Percentiles rank a stretch among this genome's conserved stretches.
These are phyloP conservation scores for Camponotus fellah DNA, from an alignment of 2,888 invertebrate genomes.

Conservation along the genomic window DNA sequence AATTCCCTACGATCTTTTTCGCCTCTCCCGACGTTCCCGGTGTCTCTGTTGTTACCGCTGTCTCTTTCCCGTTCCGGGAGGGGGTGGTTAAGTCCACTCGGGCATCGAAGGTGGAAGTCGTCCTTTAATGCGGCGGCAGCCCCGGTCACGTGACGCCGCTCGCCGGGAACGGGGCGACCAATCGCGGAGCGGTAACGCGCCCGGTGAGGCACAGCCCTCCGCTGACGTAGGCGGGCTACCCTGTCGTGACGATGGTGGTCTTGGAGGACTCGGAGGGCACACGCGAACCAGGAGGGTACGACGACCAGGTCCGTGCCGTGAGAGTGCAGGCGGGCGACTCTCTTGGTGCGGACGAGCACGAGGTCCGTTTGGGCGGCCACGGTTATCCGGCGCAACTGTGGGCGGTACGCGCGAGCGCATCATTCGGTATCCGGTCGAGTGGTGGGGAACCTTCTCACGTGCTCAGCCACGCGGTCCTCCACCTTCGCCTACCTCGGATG, in stretches of 20 bases:
- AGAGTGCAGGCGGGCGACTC: constrained; percentile 83
- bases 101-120: constrained; percentile 67
- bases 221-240: constrained; percentile 85
- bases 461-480: constrained; percentile 83
- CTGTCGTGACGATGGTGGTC: constrained; percentile 53
- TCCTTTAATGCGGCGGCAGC: constrained; percentile 51
- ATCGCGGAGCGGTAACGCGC: constrained; percentile 82
- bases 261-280: constrained; percentile 73
- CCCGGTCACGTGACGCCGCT: constrained; percentile 80
- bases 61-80: constrained; percentile 72
- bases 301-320: constrained; percentile 78
- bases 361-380: constrained; percentile 81
- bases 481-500: constrained; percentile 31
- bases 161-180: constrained; percentile 75
- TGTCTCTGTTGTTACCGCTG: constrained; percentile 83
- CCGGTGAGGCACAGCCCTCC: constrained; percentile 85
- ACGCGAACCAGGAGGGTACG: constrained; percentile 66
- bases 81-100: constrained; percentile 60
- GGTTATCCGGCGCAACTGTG: constrained; percentile 79
- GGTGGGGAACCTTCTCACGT: constrained; percentile 83
- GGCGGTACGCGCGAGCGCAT: constrained; percentile 84
- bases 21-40: constrained; percentile 77
- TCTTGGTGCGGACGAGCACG: constrained; percentile 76
- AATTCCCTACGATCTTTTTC: constrained; percentile 75
- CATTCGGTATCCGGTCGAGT: constrained; percentile 63